phyloP scores from a whole-genome alignment of 1,140 invertebrate genomes.

The Pseudomyrmex cubaensis region DNA sequence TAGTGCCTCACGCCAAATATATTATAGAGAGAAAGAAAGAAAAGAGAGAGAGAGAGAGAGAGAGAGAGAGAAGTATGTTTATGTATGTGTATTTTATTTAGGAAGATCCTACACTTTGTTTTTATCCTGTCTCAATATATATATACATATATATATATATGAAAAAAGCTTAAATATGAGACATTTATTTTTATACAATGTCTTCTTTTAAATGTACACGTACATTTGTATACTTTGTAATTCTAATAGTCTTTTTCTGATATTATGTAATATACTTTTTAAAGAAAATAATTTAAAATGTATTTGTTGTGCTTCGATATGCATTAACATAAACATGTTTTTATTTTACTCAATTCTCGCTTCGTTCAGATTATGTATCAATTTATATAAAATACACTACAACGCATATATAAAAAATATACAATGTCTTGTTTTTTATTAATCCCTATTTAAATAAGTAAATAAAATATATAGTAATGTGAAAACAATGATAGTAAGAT shows the following conservation, averaged over 20 bases:
- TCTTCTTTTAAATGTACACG: constrained; percentile 37
- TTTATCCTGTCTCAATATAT: not conserved
- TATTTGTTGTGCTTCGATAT: constrained; percentile 12
- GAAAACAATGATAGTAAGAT: constrained; percentile 17
- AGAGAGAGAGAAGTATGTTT: too few species aligned
- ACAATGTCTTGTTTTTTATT: constrained; percentile 36
- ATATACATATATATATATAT: not conserved
- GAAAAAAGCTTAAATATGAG: constrained; percentile 32
- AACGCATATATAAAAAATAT: constrained; percentile 12
- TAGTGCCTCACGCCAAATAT: too few species aligned
- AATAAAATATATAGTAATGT: constrained; percentile 16
- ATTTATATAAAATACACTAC: constrained; percentile 51
- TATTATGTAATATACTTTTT: constrained; percentile 19
- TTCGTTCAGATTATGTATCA: constrained; percentile 35
- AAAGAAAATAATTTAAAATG: constrained; percentile 19
- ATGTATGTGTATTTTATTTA: too few species aligned
- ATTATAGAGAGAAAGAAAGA: too few species aligned
- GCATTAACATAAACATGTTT: constrained; percentile 11
- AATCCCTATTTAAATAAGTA: constrained; percentile 1
- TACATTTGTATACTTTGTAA: constrained; percentile 11
- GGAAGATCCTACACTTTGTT: not conserved
- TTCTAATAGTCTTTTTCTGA: constrained; percentile 46
- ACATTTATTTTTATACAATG: constrained; percentile 53
- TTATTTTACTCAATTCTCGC: constrained; percentile 10
- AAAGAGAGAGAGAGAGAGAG: too few species aligned